These are phyloP conservation scores for Achlya flavicornis DNA, from an alignment of 2,888 invertebrate genomes.

Conservation along the genomic window DNA sequence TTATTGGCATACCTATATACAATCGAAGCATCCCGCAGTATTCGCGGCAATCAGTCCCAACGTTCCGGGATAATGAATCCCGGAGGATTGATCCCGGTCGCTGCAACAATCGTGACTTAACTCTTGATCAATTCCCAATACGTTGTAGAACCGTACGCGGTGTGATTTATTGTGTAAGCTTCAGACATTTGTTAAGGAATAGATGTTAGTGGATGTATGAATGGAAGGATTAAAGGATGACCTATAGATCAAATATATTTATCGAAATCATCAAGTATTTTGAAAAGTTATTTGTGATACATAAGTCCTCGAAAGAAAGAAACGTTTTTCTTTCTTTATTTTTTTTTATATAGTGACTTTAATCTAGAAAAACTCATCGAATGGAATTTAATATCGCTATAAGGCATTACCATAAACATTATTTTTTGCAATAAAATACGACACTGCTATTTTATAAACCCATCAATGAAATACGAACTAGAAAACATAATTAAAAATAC, in stretches of 20 bases:
- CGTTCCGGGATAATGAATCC: slow-evolving; percentile 78
- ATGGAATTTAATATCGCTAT: too few species aligned
- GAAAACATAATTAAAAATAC: too few species aligned
- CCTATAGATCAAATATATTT: background rate
- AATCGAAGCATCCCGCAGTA: slow-evolving; percentile 14
- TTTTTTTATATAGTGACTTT: too few species aligned
- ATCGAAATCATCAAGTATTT: background rate
- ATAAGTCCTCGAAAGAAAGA: too few species aligned
- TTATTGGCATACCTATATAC: slow-evolving; percentile 3
- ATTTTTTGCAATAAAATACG: too few species aligned
- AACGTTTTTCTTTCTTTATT: too few species aligned
- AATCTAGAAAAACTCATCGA: too few species aligned
- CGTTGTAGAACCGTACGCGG: slow-evolving; percentile 43
- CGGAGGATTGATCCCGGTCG: slow-evolving; percentile 69
- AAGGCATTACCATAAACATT: too few species aligned
- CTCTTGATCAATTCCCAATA: slow-evolving; percentile 78
- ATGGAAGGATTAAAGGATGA: background rate
- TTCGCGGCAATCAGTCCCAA: slow-evolving; percentile 66
- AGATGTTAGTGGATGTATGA: background rate
- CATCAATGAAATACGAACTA: too few species aligned
- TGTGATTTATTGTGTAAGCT: slow-evolving; percentile 58
- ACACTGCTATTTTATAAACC: too few species aligned
- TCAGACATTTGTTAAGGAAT: slow-evolving; percentile 28
- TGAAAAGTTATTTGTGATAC: too few species aligned
- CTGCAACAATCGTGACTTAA: slow-evolving; percentile 79